phyloP scores from a whole-genome alignment of 2,113 vertebrate genomes.

The Galbula dea region DNA sequence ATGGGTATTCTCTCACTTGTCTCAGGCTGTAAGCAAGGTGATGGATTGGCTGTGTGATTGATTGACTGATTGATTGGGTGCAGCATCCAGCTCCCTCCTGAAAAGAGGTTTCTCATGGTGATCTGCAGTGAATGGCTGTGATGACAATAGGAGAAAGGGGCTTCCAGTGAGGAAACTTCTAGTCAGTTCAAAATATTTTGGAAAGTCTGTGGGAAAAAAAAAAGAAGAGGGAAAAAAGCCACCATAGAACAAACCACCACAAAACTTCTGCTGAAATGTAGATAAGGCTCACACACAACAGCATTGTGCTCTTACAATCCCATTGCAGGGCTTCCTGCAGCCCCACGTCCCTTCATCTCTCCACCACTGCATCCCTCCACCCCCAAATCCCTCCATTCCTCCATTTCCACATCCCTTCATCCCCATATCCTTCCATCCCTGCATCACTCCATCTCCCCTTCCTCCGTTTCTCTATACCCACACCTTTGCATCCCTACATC shows the following conservation, averaged over 20 bases:
- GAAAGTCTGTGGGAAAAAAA: not conserved
- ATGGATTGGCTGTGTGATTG: conserved; percentile 22
- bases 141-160: conserved; percentile 1
- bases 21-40: not conserved
- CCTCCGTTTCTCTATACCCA: not conserved
- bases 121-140: not conserved
- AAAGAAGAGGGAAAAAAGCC: not conserved
- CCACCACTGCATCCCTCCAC: not conserved
- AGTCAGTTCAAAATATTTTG: not conserved
- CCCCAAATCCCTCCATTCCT: not conserved
- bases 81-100: not conserved
- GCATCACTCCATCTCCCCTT: not conserved
- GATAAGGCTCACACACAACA: not conserved
- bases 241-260: not conserved
- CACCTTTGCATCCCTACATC: too few relatives aligned
- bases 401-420: not conserved
- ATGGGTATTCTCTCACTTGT: conserved; percentile 23
- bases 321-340: not conserved
- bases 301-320: accelerated
- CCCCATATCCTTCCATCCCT: not conserved
- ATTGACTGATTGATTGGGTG: conserved; percentile 16
- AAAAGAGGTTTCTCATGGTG: conserved; percentile 24
- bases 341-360: not conserved
- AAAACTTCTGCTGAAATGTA: not conserved
- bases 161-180: not conserved